Base-by-base conservation (phyloP, 2,888 invertebrate genomes). In the Trissolcus japonicus region DNA sequence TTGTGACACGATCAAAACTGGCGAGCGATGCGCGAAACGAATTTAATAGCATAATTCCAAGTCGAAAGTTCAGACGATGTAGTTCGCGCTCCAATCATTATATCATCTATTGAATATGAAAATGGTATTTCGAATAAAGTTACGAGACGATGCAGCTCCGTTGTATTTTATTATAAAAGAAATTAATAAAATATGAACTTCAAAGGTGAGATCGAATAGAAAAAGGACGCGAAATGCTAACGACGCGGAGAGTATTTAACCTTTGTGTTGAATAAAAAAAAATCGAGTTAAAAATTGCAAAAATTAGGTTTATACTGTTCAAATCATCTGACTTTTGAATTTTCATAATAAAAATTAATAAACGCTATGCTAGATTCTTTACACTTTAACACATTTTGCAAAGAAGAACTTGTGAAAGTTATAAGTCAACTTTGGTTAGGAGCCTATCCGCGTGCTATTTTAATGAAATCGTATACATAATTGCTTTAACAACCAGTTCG, bases 171-270 rank as follows among this genome's bases (percentile, higher is more conserved):
- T 50, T 59, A 25, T 14, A 6, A 7, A n/a, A 9, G 57, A n/a
- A 43, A 35, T 43, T 51, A 62, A 65, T 65, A 48, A 72, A 72
- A 72, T 63, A 59, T 65, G 53, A 72, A 72, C 63, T 63, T 72
- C 57, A 72, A 72, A 72, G 63, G 72, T 72, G 65, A 65, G 40
- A 13, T 21, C 21, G 9, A 19, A 40, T 14, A 53, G 53, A 53
- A 59, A 63, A 71, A 63, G 57, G 43, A 46, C 25, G 19, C 57
- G 35, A 71, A 63, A 71, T 71, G 71, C 63, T 63, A 71, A 63
- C 61, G 71, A 63, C 16, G 17, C 9, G 19, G 35, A 46, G 46
- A 46, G 46, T 46, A 14, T 54, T 21, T 46, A 60, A 50, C 69
- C 62, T 57, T 71, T 63, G 51, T n/a, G n/a, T n/a, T n/a, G n/a